Evolutionary conservation across 2,888 invertebrate genomes (phyloP), one percentile per base, ranked within the genome.

Genomic region (Prosopocoilus inquinatus): DNA sequence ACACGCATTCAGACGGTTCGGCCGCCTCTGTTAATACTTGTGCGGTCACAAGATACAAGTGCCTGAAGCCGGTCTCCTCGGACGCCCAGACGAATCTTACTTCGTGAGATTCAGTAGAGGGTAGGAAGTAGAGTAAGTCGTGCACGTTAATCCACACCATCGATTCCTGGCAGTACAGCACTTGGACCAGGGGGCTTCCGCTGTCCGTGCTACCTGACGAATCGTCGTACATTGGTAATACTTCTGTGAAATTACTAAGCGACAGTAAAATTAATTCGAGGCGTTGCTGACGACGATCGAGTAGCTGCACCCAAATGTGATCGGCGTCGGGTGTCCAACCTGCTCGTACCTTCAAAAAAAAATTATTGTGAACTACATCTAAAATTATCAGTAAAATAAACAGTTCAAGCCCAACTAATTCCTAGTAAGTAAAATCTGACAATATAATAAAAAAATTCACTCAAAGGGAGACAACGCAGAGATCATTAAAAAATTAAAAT

Each of bases 71-170:
- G 0, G 89, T 89, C 73, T 94, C 91, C 78, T 97, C 96, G 38
- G 91, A 93, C 0, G 93, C 93, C 94, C 95, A 96, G 47, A 97
- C 82, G 76, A 96, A 95, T 59, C 80, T 80, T 1, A 82, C 75
- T 57, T 78, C 75, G 51, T 75, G 75, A 12, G 75, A 70, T 55
- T 84, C 81, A 9, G 72, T 74, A 38, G 82, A 79, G 5, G 89
- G 88, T 59, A 95, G 80, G 76, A 96, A 95, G 74, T 93, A 83
- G 0, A 96, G 79, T 57, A 95, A 82, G 74, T 96, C 95, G 75
- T 96, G 93, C 1, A 96, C 91, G 78, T 96, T 96, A 57, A 96
- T 87, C 96, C 96, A 96, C n/a, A 92, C 85, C 55, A 87, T 84
- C 0, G 91, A 87, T 57, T 79, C 79, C 67, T 88, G 86, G 3